Percentiles rank a stretch among this genome's conserved stretches.
Evolutionary conservation across 1,140 invertebrate genomes (phyloP).

Genomic region (Atta cephalotes): DNA sequence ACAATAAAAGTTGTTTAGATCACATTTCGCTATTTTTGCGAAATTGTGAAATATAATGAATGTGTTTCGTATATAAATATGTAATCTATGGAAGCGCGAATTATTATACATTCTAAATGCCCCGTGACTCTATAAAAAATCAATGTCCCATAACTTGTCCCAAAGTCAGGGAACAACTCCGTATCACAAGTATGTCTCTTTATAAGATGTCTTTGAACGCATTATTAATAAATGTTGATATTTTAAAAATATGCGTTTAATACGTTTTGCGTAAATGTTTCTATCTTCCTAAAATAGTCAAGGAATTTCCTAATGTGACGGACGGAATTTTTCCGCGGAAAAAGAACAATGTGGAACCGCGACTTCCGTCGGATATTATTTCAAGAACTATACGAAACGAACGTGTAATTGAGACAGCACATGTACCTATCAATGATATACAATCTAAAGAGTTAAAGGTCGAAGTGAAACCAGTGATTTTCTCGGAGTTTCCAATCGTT

Average conservation of each 20-base stretch:
- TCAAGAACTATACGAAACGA: not conserved
- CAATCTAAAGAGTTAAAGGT: not conserved
- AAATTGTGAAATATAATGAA: slow-evolving; percentile 21
- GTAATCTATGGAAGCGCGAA: slow-evolving; percentile 33
- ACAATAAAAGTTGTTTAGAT: not conserved
- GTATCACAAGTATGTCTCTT: slow-evolving; percentile 42
- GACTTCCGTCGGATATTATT: not conserved
- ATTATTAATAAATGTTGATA: slow-evolving; percentile 1
- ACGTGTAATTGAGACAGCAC: not conserved
- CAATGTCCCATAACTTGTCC: slow-evolving; percentile 57
- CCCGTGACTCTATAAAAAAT: not conserved
- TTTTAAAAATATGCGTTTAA: not conserved
- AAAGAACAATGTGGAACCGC: not conserved
- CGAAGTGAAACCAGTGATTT: not conserved
- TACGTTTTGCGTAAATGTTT: not conserved
- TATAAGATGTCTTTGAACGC: not conserved
- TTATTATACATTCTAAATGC: slow-evolving; percentile 31
- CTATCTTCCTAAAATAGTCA: not conserved
- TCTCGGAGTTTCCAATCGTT: not conserved
- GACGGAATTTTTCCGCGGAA: slow-evolving; percentile 28
- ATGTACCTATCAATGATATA: not conserved
- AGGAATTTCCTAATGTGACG: slow-evolving; percentile 3
- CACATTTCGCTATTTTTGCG: slow-evolving; percentile 1
- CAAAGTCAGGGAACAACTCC: slow-evolving; percentile 55
- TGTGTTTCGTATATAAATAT: slow-evolving; percentile 5